phyloP scores from a whole-genome alignment of 2,888 invertebrate species.

The Lottia scabra region DNA sequence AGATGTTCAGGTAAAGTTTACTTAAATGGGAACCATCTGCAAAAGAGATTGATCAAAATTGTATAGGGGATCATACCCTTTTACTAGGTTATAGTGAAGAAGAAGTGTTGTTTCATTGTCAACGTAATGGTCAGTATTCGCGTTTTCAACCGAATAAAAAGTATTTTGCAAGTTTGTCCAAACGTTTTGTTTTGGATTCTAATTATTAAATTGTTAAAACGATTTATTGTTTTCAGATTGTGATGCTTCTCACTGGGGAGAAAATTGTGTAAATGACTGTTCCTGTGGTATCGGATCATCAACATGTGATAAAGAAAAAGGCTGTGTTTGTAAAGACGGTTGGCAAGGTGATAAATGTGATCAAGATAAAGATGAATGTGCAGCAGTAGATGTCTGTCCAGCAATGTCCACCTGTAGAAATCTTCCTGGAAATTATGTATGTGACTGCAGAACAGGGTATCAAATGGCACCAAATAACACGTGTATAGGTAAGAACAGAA shows the following conservation, averaged over 20 bases:
- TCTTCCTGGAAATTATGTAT: conserved; percentile 22
- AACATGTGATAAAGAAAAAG: conserved; percentile 15
- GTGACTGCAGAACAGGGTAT: conserved; percentile 24
- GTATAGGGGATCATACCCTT: too few relatives aligned
- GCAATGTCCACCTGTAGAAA: conserved; percentile 22
- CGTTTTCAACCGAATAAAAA: too few relatives aligned
- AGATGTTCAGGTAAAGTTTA: conserved; percentile 35
- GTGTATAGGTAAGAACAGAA: conserved; percentile 24
- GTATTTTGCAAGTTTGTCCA: too few relatives aligned
- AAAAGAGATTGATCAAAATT: too few relatives aligned
- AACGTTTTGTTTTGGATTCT: too few relatives aligned
- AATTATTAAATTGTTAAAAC: too few relatives aligned
- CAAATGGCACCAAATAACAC: conserved; percentile 15
- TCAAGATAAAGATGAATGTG: conserved; percentile 26
- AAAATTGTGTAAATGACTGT: conserved; percentile 22
- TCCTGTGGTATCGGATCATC: conserved; percentile 20
- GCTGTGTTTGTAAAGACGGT: conserved; percentile 27
- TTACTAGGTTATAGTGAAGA: too few relatives aligned
- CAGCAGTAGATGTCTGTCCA: conserved; percentile 3
- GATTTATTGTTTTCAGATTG: conserved; percentile 26
- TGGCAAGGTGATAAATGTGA: conserved; percentile 21
- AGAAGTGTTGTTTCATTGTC: too few relatives aligned
- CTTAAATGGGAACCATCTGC: too few relatives aligned
- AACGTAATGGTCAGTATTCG: too few relatives aligned
- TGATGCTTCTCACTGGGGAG: conserved; percentile 29